phyloP scores from a whole-genome alignment of 2,888 invertebrate genomes.

The Elegia similella region DNA sequence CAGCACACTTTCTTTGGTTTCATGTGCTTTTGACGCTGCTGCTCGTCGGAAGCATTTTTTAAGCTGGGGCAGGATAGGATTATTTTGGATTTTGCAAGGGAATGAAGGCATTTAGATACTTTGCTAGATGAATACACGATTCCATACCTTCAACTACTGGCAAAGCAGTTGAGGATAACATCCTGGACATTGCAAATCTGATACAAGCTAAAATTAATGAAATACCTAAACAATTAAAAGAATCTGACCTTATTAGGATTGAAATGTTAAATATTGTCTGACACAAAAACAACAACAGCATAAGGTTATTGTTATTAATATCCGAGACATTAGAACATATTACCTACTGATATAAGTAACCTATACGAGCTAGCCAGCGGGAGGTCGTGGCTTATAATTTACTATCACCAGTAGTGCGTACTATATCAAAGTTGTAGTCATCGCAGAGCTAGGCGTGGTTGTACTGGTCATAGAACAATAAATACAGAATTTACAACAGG shows the following conservation, averaged over 20 bases:
- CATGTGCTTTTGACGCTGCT: too few species aligned
- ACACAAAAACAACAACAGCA: not conserved
- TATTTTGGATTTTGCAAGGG: too few species aligned
- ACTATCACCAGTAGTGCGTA: constrained; percentile 46
- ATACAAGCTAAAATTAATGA: not conserved
- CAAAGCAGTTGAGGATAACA: not conserved
- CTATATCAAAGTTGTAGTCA: constrained; percentile 52
- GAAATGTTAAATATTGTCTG: not conserved
- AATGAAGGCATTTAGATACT: too few species aligned
- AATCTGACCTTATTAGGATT: constrained; percentile 7
- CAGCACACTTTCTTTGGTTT: too few species aligned
- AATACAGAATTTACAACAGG: not conserved
- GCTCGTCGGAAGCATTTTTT: too few species aligned
- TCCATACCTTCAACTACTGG: too few species aligned
- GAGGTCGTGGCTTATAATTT: constrained; percentile 32
- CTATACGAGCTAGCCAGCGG: constrained; percentile 26
- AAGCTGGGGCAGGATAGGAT: too few species aligned
- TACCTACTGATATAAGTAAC: constrained; percentile 18
- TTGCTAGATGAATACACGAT: too few species aligned
- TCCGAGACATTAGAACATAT: constrained; percentile 4
- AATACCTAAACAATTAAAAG: constrained; percentile 3
- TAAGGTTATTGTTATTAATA: constrained; percentile 15
- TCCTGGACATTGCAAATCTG: not conserved
- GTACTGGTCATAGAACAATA: not conserved
- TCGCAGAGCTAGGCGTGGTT: constrained; percentile 42